Conservation (phyloP, 2,113 vertebrate species). For the Psittacus erithacus region DNA sequence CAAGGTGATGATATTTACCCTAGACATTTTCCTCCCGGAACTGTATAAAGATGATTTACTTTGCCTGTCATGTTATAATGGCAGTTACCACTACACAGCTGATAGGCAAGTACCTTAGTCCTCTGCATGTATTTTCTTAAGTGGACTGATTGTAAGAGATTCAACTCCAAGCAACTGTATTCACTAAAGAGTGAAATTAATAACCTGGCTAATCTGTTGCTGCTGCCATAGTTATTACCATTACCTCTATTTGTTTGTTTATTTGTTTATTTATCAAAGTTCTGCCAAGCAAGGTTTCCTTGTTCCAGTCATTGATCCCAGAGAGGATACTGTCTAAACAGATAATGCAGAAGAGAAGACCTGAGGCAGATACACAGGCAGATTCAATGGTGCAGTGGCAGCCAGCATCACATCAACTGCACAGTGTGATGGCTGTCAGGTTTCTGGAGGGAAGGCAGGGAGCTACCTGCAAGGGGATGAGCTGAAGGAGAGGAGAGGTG, state of each 20-base stretch:
- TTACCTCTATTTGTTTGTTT: not conserved
- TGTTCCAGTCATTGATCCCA: not conserved
- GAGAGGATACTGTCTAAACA: not conserved
- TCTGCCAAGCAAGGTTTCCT: not conserved
- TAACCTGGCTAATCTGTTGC: not conserved
- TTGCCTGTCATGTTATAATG: not conserved
- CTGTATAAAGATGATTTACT: not conserved
- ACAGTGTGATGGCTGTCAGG: not conserved
- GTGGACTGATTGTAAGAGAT: not conserved
- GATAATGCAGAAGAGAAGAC: not conserved
- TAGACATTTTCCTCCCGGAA: not conserved
- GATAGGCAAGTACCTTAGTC: not conserved
- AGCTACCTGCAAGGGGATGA: not conserved
- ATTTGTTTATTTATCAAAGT: not conserved
- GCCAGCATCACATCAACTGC: not conserved
- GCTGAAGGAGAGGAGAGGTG: not conserved
- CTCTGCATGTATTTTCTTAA: not conserved
- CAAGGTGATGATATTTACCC: not conserved
- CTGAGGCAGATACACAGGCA: not conserved
- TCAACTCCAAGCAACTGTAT: not conserved
- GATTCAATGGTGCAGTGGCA: not conserved
- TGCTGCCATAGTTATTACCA: not conserved
- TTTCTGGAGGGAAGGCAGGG: not conserved
- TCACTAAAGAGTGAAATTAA: not conserved
- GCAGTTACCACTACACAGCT: not conserved